Percentiles rank a stretch among this genome's conserved stretches.
Conservation (phyloP, 2,888 invertebrate species). For the Drosophila atripex region DNA sequence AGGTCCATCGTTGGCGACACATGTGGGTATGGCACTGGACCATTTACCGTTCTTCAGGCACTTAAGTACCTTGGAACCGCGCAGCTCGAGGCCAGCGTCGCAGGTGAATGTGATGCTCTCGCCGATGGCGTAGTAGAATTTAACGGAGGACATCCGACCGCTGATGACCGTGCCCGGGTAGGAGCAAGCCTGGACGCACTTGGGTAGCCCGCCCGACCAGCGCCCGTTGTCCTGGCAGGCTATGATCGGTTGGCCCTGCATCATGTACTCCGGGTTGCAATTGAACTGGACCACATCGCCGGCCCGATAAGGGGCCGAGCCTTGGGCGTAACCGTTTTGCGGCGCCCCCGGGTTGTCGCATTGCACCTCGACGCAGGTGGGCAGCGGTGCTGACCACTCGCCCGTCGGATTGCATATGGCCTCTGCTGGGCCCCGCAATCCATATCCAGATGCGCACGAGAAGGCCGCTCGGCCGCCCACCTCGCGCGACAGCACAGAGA, state of each 20-base stretch:
- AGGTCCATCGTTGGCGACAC: constrained; percentile 83
- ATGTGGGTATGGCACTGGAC: constrained; percentile 93
- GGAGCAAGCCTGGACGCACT: constrained; percentile 94
- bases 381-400: constrained; percentile 91
- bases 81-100: constrained; percentile 89
- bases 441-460: constrained; percentile 91
- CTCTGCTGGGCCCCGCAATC: constrained; percentile 89
- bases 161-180: constrained; percentile 94
- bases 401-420: constrained; percentile 90
- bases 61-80: constrained; percentile 91
- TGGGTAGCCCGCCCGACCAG: constrained; percentile 93
- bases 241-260: constrained; percentile 95
- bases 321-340: constrained; percentile 91
- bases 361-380: constrained; percentile 91
- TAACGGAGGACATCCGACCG: constrained; percentile 93
- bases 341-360: constrained; percentile 91
- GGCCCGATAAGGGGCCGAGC: constrained; percentile 90
- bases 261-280: constrained; percentile 94
- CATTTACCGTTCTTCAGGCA: constrained; percentile 93
- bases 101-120: constrained; percentile 94
- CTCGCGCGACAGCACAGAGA: constrained; percentile 90
- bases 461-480: constrained; percentile 93
- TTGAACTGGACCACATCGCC: constrained; percentile 94
- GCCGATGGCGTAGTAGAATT: constrained; percentile 94
- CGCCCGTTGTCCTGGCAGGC: constrained; percentile 94